phyloP scores from a whole-genome alignment of 2,797 vertebrate species.

The Siniperca undulata region DNA sequence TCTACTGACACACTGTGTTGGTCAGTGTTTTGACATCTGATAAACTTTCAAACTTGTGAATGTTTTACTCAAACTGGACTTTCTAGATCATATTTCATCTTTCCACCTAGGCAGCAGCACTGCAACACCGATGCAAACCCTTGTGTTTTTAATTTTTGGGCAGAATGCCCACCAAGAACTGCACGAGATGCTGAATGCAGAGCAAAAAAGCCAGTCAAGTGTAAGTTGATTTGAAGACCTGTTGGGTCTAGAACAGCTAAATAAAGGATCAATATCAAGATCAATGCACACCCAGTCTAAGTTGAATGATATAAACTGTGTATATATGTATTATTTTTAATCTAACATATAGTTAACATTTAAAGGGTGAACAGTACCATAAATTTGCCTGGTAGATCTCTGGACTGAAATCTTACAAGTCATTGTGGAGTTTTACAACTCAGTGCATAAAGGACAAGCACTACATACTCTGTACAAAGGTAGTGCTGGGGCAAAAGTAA shows the following conservation, averaged over 20 bases:
- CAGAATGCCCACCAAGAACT: background rate
- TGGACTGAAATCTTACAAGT: background rate
- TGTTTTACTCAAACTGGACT: background rate
- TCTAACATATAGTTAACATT: too few relatives aligned
- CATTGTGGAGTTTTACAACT: background rate
- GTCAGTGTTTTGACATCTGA: background rate
- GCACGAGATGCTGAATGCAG: background rate
- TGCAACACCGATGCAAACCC: background rate
- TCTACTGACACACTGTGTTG: background rate
- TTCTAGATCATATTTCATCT: background rate
- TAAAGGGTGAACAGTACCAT: background rate
- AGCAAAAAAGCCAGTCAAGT: background rate
- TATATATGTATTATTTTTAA: too few relatives aligned
- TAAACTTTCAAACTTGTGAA: background rate
- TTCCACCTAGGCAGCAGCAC: background rate
- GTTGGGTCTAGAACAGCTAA: background rate
- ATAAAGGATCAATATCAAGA: background rate
- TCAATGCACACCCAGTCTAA: background rate
- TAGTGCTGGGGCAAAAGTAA: background rate
- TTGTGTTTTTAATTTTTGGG: background rate
- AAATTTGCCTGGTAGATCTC: too few relatives aligned
- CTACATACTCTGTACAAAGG: background rate
- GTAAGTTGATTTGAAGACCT: background rate
- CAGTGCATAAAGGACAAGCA: background rate
- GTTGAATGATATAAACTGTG: background rate